Evolutionary conservation across 2,888 invertebrate species (phyloP).

Genomic region (Notodonta ziczac): DNA sequence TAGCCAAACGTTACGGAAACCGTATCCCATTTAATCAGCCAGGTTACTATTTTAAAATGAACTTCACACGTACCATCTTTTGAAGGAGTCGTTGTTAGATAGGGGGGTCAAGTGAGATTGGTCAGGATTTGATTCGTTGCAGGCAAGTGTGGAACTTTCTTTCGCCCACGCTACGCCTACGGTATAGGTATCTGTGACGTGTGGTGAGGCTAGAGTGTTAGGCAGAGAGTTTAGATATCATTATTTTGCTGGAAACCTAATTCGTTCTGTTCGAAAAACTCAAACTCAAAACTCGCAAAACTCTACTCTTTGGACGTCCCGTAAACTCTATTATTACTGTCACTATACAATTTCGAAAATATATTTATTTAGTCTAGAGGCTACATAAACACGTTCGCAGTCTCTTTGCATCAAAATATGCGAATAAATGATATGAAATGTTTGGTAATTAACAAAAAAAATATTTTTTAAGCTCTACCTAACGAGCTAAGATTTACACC

Average conservation of each 20-base stretch:
- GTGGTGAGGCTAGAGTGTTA: conserved; percentile 50
- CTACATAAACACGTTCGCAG: no score
- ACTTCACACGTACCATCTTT: conserved; percentile 18
- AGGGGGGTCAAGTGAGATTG: conserved; percentile 48
- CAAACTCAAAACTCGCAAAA: no score
- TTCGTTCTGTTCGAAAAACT: no score
- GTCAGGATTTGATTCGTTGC: conserved; percentile 59
- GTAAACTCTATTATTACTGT: no score
- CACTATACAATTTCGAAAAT: no score
- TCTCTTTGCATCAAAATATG: no score
- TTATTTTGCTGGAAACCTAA: not conserved
- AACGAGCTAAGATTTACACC: no score
- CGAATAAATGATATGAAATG: no score
- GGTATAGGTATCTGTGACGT: conserved; percentile 52
- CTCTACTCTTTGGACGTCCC: no score
- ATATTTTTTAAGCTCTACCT: no score
- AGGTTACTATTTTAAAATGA: conserved; percentile 51
- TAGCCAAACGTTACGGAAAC: conserved; percentile 59
- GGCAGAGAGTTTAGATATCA: conserved; percentile 3
- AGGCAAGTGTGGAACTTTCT: conserved; percentile 75
- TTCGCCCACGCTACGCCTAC: conserved; percentile 79
- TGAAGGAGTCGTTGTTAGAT: conserved; percentile 20
- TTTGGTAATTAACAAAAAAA: no score
- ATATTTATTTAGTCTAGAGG: no score
- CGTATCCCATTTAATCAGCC: conserved; percentile 70